Conservation (phyloP, 2,888 invertebrate species). For the Parnassius apollo region DNA sequence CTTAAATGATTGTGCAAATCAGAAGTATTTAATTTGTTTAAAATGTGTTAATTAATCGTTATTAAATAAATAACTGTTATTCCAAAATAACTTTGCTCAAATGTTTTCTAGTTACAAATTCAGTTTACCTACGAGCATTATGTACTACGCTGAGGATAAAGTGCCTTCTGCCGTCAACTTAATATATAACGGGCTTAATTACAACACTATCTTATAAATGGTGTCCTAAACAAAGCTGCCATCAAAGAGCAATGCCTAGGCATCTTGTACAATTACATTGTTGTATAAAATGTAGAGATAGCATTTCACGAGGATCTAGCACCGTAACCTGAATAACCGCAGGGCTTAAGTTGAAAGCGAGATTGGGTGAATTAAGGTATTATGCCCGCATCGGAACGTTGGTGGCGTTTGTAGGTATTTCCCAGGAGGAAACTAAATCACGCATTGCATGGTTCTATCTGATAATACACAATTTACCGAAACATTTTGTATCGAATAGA, state of each 20-base stretch:
- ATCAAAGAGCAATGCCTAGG: constrained; percentile 12
- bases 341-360: constrained; percentile 53
- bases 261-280: constrained; percentile 20
- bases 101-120: constrained; percentile 24
- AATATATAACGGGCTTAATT: constrained; percentile 25
- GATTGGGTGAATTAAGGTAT: constrained; percentile 73
- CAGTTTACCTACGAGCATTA: constrained; percentile 14
- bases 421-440: constrained; percentile 72
- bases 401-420: constrained; percentile 60
- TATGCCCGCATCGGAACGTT: constrained; percentile 59
- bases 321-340: constrained; percentile 43
- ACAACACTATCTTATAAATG: constrained; percentile 22
- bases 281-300: constrained; percentile 26
- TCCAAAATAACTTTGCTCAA: constrained; percentile 7
- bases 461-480: constrained; percentile 34
- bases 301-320: constrained; percentile 34
- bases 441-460: constrained; percentile 63
- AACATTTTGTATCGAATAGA: constrained; percentile 3
- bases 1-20: too few relatives aligned
- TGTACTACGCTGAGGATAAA: constrained; percentile 15
- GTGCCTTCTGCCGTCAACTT: constrained; percentile 18
- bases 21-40: too few relatives aligned
- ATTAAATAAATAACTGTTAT: not conserved
- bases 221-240: constrained; percentile 19
- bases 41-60: too few relatives aligned